Percentiles rank a stretch among this genome's conserved stretches.
These are phyloP conservation scores for Callinectes sapidus DNA, from an alignment of 2,888 invertebrate genomes.

Conservation along the genomic window DNA sequence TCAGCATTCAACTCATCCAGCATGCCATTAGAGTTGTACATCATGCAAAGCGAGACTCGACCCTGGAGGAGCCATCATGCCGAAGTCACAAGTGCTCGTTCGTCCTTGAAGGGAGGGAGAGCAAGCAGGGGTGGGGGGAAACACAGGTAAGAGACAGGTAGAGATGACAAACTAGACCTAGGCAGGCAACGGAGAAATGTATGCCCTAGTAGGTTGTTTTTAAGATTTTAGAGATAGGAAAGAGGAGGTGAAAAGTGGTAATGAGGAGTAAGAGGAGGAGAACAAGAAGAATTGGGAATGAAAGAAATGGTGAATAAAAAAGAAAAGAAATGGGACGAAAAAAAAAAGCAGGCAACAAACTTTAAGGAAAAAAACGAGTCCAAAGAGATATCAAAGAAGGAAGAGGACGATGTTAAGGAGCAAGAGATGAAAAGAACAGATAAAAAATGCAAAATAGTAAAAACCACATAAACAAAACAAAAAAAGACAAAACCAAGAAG, in stretches of 20 bases:
- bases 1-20: conserved; percentile 3
- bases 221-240: background rate
- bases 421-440: background rate
- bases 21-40: background rate
- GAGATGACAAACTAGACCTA: background rate
- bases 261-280: background rate
- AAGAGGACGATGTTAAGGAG: background rate
- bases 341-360: background rate
- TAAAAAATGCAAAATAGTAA: too few relatives aligned
- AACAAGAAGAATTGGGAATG: background rate
- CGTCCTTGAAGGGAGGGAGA: background rate
- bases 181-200: background rate
- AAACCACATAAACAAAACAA: background rate
- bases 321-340: background rate
- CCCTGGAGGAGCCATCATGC: background rate
- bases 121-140: background rate
- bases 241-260: background rate
- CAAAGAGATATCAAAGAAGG: background rate
- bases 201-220: background rate
- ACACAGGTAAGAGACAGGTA: background rate
- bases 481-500: background rate
- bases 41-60: background rate
- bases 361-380: background rate
- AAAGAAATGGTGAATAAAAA: background rate
- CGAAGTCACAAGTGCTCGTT: background rate